phyloP scores from a whole-genome alignment of 1,140 invertebrate species.

The Megathymus violae region DNA sequence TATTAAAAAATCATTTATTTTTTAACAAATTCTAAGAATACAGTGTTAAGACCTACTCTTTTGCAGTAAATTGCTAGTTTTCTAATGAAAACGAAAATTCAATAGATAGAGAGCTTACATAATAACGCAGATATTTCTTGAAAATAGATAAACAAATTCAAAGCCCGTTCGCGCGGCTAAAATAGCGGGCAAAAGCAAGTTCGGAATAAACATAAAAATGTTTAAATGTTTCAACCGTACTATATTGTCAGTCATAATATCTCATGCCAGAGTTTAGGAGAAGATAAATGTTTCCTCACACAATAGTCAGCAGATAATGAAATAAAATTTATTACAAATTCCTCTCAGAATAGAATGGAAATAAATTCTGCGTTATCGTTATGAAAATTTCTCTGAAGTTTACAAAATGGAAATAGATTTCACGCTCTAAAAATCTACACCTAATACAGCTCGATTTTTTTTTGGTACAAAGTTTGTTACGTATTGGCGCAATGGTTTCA shows the following conservation, averaged over 20 bases:
- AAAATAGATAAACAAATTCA: no score
- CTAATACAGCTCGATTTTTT: background rate
- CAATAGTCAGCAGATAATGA: conserved; percentile 36
- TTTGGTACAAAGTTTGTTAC: background rate
- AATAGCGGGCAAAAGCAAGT: no score
- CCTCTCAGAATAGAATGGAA: conserved; percentile 32
- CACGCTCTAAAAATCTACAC: background rate
- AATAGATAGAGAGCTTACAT: no score
- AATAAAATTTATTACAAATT: conserved; percentile 38
- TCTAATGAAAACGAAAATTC: no score
- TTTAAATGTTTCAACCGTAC: background rate
- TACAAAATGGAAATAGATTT: background rate
- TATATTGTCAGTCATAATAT: conserved; percentile 35
- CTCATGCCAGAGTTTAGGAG: conserved; percentile 19
- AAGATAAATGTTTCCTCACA: conserved; percentile 27
- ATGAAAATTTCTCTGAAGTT: background rate
- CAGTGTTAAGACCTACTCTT: no score
- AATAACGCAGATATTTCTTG: no score
- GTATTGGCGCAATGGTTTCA: background rate
- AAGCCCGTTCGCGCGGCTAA: no score
- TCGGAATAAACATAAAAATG: no score
- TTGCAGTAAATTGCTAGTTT: no score
- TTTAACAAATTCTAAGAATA: no score
- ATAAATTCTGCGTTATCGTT: conserved; percentile 32
- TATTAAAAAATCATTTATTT: no score